phyloP scores from a whole-genome alignment of 2,113 vertebrate species.

The Sceloporus tristichus region DNA sequence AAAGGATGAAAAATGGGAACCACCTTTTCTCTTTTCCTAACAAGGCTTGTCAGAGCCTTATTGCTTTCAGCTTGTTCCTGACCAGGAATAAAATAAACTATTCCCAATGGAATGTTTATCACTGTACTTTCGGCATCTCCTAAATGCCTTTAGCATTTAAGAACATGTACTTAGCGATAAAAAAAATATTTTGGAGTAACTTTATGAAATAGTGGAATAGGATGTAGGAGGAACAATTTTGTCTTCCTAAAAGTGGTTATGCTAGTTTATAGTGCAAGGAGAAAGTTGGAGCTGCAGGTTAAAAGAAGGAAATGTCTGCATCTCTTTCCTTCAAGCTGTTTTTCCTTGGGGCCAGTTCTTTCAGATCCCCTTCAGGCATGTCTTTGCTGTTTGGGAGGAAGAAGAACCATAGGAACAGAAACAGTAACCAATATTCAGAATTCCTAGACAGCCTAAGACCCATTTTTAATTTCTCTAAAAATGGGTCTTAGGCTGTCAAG shows the following conservation, averaged over 20 bases:
- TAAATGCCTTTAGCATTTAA: not conserved
- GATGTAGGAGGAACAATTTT: too few relatives aligned
- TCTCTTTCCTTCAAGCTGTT: too few relatives aligned
- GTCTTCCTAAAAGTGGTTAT: not conserved
- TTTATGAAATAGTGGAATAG: not conserved
- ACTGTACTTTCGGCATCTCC: not conserved
- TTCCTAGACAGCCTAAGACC: not conserved
- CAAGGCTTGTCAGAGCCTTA: not conserved
- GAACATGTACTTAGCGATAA: not conserved
- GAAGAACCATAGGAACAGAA: too few relatives aligned
- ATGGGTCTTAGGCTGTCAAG: too few relatives aligned
- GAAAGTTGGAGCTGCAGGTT: not conserved
- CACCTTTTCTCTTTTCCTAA: not conserved
- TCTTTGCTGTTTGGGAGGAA: not conserved
- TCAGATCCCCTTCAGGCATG: not conserved
- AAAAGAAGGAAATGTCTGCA: not conserved
- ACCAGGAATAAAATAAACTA: conserved; percentile 12
- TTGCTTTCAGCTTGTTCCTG: not conserved
- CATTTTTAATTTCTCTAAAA: too few relatives aligned
- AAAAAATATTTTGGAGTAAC: not conserved
- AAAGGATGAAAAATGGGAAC: not conserved
- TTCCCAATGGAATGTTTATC: not conserved
- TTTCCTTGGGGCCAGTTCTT: too few relatives aligned
- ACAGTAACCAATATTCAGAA: not conserved
- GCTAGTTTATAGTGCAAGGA: not conserved